Evolutionary conservation across 2,888 invertebrate genomes (phyloP).

Genomic region (Endomychus coccineus): DNA sequence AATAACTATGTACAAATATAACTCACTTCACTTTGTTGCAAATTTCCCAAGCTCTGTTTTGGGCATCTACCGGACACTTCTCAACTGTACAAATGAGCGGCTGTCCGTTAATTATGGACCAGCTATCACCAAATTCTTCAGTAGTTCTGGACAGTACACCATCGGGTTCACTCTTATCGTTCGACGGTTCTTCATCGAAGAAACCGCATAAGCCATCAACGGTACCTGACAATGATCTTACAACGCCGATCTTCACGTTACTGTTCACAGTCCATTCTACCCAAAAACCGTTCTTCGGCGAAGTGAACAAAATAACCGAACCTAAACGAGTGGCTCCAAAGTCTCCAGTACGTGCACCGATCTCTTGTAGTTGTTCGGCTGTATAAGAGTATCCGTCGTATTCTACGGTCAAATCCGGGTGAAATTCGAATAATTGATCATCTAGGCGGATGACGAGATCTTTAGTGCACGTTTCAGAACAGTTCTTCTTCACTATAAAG

Average conservation of each 20-base stretch:
- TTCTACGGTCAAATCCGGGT: conserved; percentile 58
- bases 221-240: conserved; percentile 51
- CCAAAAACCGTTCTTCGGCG: conserved; percentile 65
- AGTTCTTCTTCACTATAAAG: conserved; percentile 56
- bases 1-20: too few species aligned
- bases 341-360: conserved; percentile 52
- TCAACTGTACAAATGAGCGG: conserved; percentile 52
- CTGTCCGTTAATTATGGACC: conserved; percentile 53
- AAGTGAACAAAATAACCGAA: conserved; percentile 58
- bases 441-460: conserved; percentile 58
- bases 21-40: conserved; percentile 62
- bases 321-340: conserved; percentile 65
- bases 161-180: conserved; percentile 66
- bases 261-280: conserved; percentile 62
- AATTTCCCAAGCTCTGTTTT: conserved; percentile 57
- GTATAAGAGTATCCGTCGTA: conserved; percentile 61
- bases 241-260: conserved; percentile 58
- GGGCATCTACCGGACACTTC: conserved; percentile 54
- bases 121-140: conserved; percentile 68
- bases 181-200: conserved; percentile 56
- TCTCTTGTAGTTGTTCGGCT: conserved; percentile 53
- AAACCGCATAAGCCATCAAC: conserved; percentile 78
- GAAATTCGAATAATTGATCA: conserved; percentile 51
- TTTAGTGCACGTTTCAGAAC: conserved; percentile 53
- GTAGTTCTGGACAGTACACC: conserved; percentile 56